Percentiles rank a stretch among this genome's conserved stretches.
These are phyloP conservation scores for Leucophora obtusa DNA, from an alignment of 2,888 invertebrate species.

Conservation along the genomic window DNA sequence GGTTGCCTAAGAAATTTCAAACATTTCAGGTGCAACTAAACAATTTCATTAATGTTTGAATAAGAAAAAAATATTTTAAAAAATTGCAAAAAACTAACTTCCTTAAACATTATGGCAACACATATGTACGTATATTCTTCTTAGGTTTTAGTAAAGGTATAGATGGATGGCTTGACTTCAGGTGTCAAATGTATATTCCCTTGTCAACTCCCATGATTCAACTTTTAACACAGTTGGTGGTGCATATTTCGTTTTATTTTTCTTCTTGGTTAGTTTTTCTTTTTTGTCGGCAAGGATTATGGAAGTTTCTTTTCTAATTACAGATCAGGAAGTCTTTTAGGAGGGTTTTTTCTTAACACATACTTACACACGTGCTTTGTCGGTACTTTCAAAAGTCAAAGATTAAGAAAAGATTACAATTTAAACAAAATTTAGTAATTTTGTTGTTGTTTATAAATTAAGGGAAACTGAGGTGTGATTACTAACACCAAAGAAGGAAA, in stretches of 20 bases:
- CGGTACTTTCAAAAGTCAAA: conserved; percentile 10
- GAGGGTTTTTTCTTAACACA: conserved; percentile 24
- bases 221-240: conserved; percentile 48
- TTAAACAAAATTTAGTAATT: conserved; percentile 36
- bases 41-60: not conserved
- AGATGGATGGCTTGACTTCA: conserved; percentile 20
- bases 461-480: not conserved
- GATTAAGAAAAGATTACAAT: conserved; percentile 26
- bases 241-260: not conserved
- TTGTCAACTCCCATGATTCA: conserved; percentile 53
- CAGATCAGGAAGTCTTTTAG: conserved; percentile 47
- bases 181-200: conserved; percentile 52
- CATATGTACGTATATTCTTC: too few species aligned
- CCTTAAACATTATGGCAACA: conserved; percentile 16
- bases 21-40: conserved; percentile 15
- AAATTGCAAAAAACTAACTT: conserved; percentile 22
- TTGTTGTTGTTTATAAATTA: not conserved
- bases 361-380: conserved; percentile 49
- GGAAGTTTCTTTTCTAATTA: conserved; percentile 53
- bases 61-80: not conserved
- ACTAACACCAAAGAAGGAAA: conserved; percentile 13
- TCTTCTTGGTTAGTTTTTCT: not conserved
- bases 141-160: not conserved
- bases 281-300: conserved; percentile 39
- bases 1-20: not conserved